Percentiles rank a stretch among this genome's conserved stretches.
Evolutionary conservation across 2,113 vertebrate species (phyloP).

Genomic region (Oceanites oceanicus): DNA sequence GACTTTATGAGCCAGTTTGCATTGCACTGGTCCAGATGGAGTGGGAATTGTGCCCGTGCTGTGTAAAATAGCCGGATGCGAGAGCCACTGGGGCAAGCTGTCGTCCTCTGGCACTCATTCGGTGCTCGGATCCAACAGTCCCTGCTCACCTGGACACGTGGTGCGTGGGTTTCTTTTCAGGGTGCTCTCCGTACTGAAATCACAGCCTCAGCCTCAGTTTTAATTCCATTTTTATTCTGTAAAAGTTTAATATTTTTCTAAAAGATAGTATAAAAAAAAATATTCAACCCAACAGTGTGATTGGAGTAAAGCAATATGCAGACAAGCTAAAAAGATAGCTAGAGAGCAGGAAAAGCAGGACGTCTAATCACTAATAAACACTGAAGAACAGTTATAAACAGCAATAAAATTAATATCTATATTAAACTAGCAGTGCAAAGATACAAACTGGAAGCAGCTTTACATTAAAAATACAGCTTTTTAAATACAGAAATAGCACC

Average conservation of each 20-base stretch:
- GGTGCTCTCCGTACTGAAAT: neutral
- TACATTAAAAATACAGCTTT: constrained; percentile 73
- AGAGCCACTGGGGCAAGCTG: rapidly evolving
- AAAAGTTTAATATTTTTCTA: constrained; percentile 68
- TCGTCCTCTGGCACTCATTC: neutral
- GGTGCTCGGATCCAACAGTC: neutral
- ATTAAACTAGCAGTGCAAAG: constrained; percentile 82
- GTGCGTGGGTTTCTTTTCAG: neutral
- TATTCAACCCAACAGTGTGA: constrained; percentile 37
- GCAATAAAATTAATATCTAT: constrained; percentile 72
- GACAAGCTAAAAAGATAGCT: constrained; percentile 42
- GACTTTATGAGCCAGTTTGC: neutral
- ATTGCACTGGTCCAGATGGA: neutral
- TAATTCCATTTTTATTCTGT: constrained; percentile 54
- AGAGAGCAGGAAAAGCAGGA: constrained; percentile 41
- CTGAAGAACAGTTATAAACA: constrained; percentile 55
- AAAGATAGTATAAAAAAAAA: constrained; percentile 54
- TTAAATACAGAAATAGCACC: constrained; percentile 80
- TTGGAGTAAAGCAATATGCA: constrained; percentile 46
- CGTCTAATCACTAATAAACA: constrained; percentile 17
- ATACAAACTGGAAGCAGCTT: constrained; percentile 78
- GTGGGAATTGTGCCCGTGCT: rapidly evolving
- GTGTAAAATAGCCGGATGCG: rapidly evolving
- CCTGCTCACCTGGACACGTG: rapidly evolving
- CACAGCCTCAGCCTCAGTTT: neutral